Base-by-base conservation (phyloP, 2,113 vertebrate species). In the Cygnus atratus region DNA sequence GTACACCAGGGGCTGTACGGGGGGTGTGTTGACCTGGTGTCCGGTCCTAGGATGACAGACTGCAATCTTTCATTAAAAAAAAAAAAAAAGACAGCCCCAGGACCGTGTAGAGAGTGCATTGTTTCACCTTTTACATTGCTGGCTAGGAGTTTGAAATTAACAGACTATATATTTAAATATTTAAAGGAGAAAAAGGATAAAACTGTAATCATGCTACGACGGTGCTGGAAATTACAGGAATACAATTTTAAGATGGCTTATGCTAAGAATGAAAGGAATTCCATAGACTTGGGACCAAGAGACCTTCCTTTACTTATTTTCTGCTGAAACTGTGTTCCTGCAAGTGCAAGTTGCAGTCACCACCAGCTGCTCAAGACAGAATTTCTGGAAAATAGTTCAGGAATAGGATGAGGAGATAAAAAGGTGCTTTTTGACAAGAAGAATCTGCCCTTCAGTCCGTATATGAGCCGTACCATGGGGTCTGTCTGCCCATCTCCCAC, bases 381-480 rank as follows among this genome's bases (percentile, higher is more conserved):
- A 57, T 43, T 73, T 55, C 25, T 37, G 71, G 35, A 13, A 31
- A 58, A 63, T 9, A 18, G 71, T 35, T 74, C 15, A 50, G 54
- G n/a, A 44, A 12, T 6, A 31, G 25, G 75, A 12, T 6, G 55
- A 85, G 44, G 24, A 24, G 35, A 61, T 43, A 28, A 68, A 57
- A 11, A 26, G 71, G 61, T 28, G 61, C 63, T 46, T 75, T 74
- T 43, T 43, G 76, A 55, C 57, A 29, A n/a, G 67, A 16, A 78
- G 46, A 50, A 33, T 33, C 22, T 3, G n/a, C 9, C 1, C 50
- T 33, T 10, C 19, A 54, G 22, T 78, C 35, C 5, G 59, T 9
- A 2, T 25, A 13, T 13, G 1, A 43, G 13, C 63, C 3, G 29
- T 3, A 12, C 29, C 0, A 1, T 28, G 1, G 4, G 31, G 22